These are phyloP conservation scores for Xanthia icteritia DNA, from an alignment of 2,888 invertebrate genomes.

Conservation along the genomic window DNA sequence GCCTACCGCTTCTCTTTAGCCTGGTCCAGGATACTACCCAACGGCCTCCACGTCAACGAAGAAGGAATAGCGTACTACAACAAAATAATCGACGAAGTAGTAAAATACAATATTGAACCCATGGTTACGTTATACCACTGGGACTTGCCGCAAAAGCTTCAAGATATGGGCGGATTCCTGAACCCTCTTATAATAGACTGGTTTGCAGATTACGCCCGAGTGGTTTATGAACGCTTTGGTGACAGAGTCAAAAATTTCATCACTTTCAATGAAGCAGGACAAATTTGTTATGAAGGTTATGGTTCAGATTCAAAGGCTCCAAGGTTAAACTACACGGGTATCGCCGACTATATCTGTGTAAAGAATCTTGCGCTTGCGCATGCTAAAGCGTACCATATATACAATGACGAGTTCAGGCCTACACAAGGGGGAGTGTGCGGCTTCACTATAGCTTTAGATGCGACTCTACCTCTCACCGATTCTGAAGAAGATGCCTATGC, in stretches of 20 bases:
- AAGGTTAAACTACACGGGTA: slow-evolving; percentile 79
- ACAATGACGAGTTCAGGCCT: slow-evolving; percentile 77
- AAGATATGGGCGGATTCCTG: slow-evolving; percentile 88
- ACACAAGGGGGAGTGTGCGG: slow-evolving; percentile 68
- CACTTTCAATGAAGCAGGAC: slow-evolving; percentile 90
- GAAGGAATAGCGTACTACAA: slow-evolving; percentile 92
- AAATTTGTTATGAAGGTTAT: slow-evolving; percentile 83
- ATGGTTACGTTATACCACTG: slow-evolving; percentile 90
- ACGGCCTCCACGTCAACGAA: slow-evolving; percentile 88
- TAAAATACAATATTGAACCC: slow-evolving; percentile 91
- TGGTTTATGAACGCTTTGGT: slow-evolving; percentile 83
- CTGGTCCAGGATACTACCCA: slow-evolving; percentile 92
- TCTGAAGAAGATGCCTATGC: slow-evolving; percentile 75
- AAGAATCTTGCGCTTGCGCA: slow-evolving; percentile 89
- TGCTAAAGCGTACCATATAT: slow-evolving; percentile 82
- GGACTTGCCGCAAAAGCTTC: slow-evolving; percentile 88
- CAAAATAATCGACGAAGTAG: slow-evolving; percentile 90
- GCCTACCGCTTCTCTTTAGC: slow-evolving; percentile 90
- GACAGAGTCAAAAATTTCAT: slow-evolving; percentile 89
- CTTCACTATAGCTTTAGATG: slow-evolving; percentile 53
- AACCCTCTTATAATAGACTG: slow-evolving; percentile 82
- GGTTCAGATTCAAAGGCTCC: slow-evolving; percentile 76
- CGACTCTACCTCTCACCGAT: slow-evolving; percentile 70
- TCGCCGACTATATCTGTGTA: slow-evolving; percentile 88
- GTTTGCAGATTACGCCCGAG: slow-evolving; percentile 85